phyloP scores from a whole-genome alignment of 2,797 vertebrate species.

The Champsocephalus gunnari region DNA sequence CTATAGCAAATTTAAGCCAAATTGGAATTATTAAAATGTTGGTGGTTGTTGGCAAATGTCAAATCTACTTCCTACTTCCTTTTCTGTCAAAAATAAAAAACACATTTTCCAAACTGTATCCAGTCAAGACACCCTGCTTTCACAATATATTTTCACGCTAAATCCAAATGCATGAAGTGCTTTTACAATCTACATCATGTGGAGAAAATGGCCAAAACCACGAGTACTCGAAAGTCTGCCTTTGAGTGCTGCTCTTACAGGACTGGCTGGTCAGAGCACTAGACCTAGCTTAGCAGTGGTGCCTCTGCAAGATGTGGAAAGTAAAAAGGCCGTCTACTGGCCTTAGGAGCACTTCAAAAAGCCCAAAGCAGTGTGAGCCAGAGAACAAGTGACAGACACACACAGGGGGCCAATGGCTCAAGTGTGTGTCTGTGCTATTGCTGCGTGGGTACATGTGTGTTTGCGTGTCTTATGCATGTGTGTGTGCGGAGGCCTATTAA shows the following conservation, averaged over 20 bases:
- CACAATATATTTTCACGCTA: slow-evolving; percentile 34
- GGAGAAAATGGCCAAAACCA: slow-evolving; percentile 56
- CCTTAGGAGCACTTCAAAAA: slow-evolving; percentile 78
- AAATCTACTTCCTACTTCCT: not conserved
- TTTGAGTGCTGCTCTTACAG: slow-evolving; percentile 66
- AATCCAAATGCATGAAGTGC: slow-evolving; percentile 50
- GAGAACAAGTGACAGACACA: slow-evolving; percentile 65
- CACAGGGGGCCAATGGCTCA: slow-evolving; percentile 58
- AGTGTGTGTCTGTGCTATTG: slow-evolving; percentile 20
- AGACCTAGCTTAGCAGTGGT: slow-evolving; percentile 59
- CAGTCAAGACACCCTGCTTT: slow-evolving; percentile 26
- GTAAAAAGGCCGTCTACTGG: slow-evolving; percentile 75
- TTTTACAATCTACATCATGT: slow-evolving; percentile 61
- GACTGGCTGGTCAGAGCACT: slow-evolving; percentile 39
- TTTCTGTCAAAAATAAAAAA: not conserved
- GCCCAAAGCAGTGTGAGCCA: slow-evolving; percentile 66
- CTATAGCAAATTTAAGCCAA: not conserved
- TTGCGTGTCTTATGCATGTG: slow-evolving; percentile 41
- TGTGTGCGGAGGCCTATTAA: slow-evolving; percentile 72
- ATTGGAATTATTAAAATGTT: not conserved
- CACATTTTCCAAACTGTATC: slow-evolving; percentile 6
- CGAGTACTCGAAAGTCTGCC: slow-evolving; percentile 44
- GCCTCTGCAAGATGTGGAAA: slow-evolving; percentile 65
- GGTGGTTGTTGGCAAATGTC: not conserved
- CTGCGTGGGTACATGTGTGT: slow-evolving; percentile 38